Base-by-base conservation (phyloP, 1,140 invertebrate species). In the Eciton burchellii region DNA sequence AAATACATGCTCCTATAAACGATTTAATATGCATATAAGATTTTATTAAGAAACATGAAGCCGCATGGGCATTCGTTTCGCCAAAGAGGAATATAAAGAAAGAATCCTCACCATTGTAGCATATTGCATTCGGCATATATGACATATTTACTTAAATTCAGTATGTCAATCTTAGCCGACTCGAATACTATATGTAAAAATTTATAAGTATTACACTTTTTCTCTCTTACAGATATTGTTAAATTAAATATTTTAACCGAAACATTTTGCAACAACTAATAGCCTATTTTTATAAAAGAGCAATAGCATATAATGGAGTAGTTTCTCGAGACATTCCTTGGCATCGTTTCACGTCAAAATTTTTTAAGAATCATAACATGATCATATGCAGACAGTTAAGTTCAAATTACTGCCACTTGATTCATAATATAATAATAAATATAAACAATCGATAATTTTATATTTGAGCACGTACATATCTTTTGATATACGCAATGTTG, bases 261-360 rank as follows among this genome's bases (percentile, higher is more conserved):
- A 43, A 79, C 35, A 24, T 1, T 60, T 60, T 41, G 45, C 71
- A 68, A 47, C 74, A 77, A 68, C 63, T 45, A 19, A 79, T 79
- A 79, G 74, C 74, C 74, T 79, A 79, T 79, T 79, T 77, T 79
- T 79, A 79, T 79, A 79, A 79, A 79, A 35, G 8, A 70, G 63
- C 74, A 79, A 79, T 79, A 79, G 74, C 70, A n/a, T n/a, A n/a
- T 68, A 29, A 70, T 49, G 74, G 49, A 6, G 52, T 79, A 79
- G 74, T 63, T 57, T 56, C 52, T 68, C 35, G 63, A 52, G 49
- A 79, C 21, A 29, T 65, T 47, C 16, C 60, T 16, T 68, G 52
- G 63, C 63, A 79, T 70, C 74, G 60, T 54, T 66, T 76, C 73
- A n/a, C n/a, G 6, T 5, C n/a, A 49, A 45, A 19, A 79, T 70